These are phyloP conservation scores for Psittacula derbiana DNA, from an alignment of 2,797 vertebrate species.

Conservation along the genomic window DNA sequence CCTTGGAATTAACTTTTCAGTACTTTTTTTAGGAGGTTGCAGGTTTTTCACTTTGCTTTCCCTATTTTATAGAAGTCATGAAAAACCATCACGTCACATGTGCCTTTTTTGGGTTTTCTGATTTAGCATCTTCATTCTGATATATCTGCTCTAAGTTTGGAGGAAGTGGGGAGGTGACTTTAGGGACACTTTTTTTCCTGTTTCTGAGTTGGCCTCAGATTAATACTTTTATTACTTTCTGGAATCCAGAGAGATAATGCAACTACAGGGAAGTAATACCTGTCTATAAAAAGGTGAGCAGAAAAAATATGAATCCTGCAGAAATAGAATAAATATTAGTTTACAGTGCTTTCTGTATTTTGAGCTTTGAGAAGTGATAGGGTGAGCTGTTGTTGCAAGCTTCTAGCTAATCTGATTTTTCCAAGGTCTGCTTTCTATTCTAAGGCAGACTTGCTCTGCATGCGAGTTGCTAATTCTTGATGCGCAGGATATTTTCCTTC, in stretches of 20 bases:
- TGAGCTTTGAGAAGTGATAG: conserved; percentile 2
- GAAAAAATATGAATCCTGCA: neutral
- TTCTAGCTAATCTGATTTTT: conserved; percentile 20
- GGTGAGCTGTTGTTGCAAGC: neutral
- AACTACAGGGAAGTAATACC: conserved; percentile 33
- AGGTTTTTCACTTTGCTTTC: neutral
- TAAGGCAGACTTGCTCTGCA: neutral
- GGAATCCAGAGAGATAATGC: neutral
- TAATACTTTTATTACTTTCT: conserved; percentile 32
- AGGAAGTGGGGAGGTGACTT: neutral
- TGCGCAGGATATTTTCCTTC: neutral
- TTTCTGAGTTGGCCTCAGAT: neutral
- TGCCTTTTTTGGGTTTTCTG: neutral
- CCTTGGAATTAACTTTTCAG: neutral
- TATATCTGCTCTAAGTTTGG: neutral
- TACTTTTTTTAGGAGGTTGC: neutral
- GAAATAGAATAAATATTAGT: conserved; percentile 45
- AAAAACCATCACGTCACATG: neutral
- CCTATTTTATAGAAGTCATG: neutral
- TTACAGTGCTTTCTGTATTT: conserved; percentile 18
- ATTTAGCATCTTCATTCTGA: neutral
- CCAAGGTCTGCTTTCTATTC: neutral
- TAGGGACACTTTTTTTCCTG: neutral
- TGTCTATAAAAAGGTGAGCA: neutral
- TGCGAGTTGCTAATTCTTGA: conserved; percentile 21